These are phyloP conservation scores for Apteryx owenii DNA, from an alignment of 2,113 vertebrate genomes.

Conservation along the genomic window DNA sequence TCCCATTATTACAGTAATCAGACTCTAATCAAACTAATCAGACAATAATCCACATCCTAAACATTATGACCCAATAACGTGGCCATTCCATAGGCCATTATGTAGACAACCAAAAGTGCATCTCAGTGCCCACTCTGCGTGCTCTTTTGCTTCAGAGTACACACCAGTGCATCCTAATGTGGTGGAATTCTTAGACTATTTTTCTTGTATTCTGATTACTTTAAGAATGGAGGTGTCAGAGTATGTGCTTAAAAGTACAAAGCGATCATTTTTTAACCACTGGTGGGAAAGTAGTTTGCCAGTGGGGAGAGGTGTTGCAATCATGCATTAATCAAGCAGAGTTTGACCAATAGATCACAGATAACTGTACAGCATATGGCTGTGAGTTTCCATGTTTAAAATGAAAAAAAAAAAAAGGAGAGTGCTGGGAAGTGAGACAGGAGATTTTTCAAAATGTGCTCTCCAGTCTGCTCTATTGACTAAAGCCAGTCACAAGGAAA, in stretches of 20 bases:
- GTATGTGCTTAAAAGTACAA: conserved; percentile 64
- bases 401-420: not conserved
- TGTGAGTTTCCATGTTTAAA: conserved; percentile 51
- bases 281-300: conserved; percentile 60
- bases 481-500: conserved; percentile 59
- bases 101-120: not conserved
- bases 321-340: conserved; percentile 61
- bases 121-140: conserved; percentile 4
- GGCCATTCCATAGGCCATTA: not conserved
- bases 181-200: conserved; percentile 42
- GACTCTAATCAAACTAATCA: not conserved
- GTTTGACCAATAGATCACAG: conserved; percentile 64
- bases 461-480: conserved; percentile 55
- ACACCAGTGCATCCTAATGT: conserved; percentile 39
- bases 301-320: conserved; percentile 53
- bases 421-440: conserved; percentile 48
- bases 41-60: not conserved
- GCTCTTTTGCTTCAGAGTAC: conserved; percentile 53
- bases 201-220: conserved; percentile 69
- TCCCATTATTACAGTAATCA: not conserved
- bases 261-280: conserved; percentile 71
- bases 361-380: conserved; percentile 32
- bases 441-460: conserved; percentile 67
- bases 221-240: conserved; percentile 62
- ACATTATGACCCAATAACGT: not conserved